Base-by-base conservation (phyloP, 2,113 vertebrate genomes). In the Ondatra zibethicus region DNA sequence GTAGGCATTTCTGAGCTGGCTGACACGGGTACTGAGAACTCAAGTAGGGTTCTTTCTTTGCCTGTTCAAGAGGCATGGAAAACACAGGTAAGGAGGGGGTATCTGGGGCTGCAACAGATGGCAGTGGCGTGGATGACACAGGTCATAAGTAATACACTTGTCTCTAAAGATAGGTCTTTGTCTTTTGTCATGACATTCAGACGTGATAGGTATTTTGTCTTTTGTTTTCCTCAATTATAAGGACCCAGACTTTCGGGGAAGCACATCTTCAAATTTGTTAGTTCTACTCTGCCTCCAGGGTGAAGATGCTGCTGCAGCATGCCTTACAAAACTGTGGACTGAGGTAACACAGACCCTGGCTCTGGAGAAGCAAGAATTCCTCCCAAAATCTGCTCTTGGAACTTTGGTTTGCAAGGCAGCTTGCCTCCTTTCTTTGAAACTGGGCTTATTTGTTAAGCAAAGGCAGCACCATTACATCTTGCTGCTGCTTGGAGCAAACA, bases 401-500 rank as follows among this genome's bases (percentile, higher is more conserved):
- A 77, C 72, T 93, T 50, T 91, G 89, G 45, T 65, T 84, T 96
- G 63, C 81, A 95, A 78, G 93, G 81, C 93, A 91, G 93, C 92
- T 86, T 50, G 68, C 50, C 88, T 92, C 68, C 21, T n/a, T 95
- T 75, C 93, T 98, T 97, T 97, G 96, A 98, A 97, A 91, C 25
- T 1, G 58, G 89, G 94, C 91, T 97, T 97, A 95, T 98, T 98
- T 98, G 97, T 93, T 97, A 97, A 98, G 96, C 92, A 98, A 98
- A 98, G 92, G 96, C 96, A 98, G 96, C 27, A 63, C 93, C 78
- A 92, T 97, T 92, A 88, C 97, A 95, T 94, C 97, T 97, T 95
- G 96, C 92, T 97, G 97, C 96, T 75, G 97, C 98, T 98, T 45
- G n/a, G 81, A 98, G 98, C 97, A 98, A 98, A 95, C 97, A 98